A percentile compares a stretch with the other conserved stretches of the same genome.
Conservation (phyloP, 2,888 invertebrate genomes). For the Heliconius hortense region DNA sequence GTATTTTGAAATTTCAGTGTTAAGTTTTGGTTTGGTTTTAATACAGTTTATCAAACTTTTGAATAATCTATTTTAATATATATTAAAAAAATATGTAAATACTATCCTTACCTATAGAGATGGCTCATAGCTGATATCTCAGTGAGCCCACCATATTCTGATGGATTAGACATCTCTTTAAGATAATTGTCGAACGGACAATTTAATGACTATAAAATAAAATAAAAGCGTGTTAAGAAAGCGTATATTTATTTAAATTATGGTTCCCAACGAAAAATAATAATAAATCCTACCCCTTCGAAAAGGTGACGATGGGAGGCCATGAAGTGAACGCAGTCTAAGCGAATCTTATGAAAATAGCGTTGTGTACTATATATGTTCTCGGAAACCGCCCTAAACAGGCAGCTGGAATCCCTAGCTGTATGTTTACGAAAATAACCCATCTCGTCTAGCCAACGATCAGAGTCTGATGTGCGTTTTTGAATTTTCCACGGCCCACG, state of each 20-base stretch:
- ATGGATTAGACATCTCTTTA: slow-evolving; percentile 85
- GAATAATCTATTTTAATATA: neutral
- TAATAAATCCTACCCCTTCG: slow-evolving; percentile 75
- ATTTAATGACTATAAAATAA: slow-evolving; percentile 82
- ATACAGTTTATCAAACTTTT: no score
- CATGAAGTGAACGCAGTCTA: slow-evolving; percentile 88
- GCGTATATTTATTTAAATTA: neutral
- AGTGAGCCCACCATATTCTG: slow-evolving; percentile 85
- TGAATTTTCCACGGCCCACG: slow-evolving; percentile 77
- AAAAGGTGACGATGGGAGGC: slow-evolving; percentile 84
- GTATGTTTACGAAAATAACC: slow-evolving; percentile 93
- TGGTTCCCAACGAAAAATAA: slow-evolving; percentile 42
- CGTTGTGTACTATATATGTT: slow-evolving; percentile 87
- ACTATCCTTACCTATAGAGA: slow-evolving; percentile 84
- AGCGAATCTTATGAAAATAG: slow-evolving; percentile 88
- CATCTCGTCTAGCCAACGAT: slow-evolving; percentile 90
- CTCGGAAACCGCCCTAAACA: slow-evolving; percentile 94
- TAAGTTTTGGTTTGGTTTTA: neutral
- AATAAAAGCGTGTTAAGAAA: slow-evolving; percentile 46
- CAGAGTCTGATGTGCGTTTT: slow-evolving; percentile 79
- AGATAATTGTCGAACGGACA: slow-evolving; percentile 86
- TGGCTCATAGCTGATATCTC: slow-evolving; percentile 88
- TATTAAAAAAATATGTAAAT: neutral
- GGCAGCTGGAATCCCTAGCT: slow-evolving; percentile 92
- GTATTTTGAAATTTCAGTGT: neutral